phyloP scores from a whole-genome alignment of 2,113 vertebrate genomes.

The Forbesichthys papilliferus region DNA sequence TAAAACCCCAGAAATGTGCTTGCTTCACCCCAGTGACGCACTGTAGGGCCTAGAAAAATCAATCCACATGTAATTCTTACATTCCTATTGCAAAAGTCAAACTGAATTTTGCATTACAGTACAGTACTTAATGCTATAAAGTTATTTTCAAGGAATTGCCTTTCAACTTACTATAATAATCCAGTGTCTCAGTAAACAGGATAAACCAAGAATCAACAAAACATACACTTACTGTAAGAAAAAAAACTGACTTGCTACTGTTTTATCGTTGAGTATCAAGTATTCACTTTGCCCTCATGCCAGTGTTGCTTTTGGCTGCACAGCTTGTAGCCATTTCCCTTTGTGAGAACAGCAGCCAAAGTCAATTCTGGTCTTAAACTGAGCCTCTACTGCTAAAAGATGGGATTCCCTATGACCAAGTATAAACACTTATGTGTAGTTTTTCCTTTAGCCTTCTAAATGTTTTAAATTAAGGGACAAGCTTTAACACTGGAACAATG shows the following conservation, averaged over 20 bases:
- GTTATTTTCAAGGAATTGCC: too few species aligned
- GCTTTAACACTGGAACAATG: background rate
- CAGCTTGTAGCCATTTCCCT: conserved; percentile 59
- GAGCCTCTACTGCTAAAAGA: conserved; percentile 49
- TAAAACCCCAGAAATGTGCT: too few species aligned
- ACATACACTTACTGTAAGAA: conserved; percentile 6
- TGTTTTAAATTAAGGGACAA: conserved; percentile 2
- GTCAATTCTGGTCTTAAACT: conserved; percentile 61
- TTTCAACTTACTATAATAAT: too few species aligned
- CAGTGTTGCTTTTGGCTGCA: conserved; percentile 70
- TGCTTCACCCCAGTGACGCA: too few species aligned
- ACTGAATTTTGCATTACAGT: too few species aligned
- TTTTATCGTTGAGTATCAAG: conserved; percentile 64
- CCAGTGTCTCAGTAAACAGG: background rate
- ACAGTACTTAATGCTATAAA: too few species aligned
- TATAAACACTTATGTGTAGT: conserved; percentile 27
- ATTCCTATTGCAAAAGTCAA: too few species aligned
- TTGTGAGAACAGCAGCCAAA: conserved; percentile 71
- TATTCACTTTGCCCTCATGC: conserved; percentile 61
- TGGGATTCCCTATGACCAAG: conserved; percentile 49
- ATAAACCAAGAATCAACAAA: background rate
- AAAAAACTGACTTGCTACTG: conserved; percentile 41
- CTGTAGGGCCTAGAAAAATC: too few species aligned
- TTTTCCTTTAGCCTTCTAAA: conserved; percentile 11
- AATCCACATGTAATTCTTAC: too few species aligned